These are phyloP conservation scores for Schizothorax lantsangensis DNA, from an alignment of 2,797 vertebrate genomes.

Conservation along the genomic window DNA sequence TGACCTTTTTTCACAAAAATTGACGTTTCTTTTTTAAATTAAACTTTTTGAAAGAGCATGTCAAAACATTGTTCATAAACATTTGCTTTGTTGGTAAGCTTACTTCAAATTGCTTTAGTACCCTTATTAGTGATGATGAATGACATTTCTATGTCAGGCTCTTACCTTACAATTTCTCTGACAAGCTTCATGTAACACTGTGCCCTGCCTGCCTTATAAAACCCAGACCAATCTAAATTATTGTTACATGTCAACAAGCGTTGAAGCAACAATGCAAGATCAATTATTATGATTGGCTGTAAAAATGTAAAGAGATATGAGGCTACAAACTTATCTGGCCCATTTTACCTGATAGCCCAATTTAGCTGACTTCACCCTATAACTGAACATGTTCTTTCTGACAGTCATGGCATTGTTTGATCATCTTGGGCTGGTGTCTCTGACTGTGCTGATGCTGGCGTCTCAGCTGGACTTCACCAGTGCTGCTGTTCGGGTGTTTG, in stretches of 20 bases:
- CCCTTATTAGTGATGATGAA: too few relatives aligned
- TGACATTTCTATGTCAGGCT: not conserved
- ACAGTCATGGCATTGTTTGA: not conserved
- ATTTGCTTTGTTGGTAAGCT: too few relatives aligned
- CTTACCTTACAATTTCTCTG: not conserved
- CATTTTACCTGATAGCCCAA: too few relatives aligned
- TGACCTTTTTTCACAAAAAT: too few relatives aligned
- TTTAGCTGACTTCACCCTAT: not conserved
- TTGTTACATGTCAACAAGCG: not conserved
- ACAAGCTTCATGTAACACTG: not conserved
- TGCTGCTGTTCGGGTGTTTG: not conserved
- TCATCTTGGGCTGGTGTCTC: not conserved
- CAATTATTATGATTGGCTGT: too few relatives aligned
- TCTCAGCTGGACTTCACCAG: conserved; percentile 2
- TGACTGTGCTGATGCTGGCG: not conserved
- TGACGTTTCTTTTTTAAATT: too few relatives aligned
- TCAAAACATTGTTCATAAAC: too few relatives aligned
- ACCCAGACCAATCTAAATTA: not conserved
- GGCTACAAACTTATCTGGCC: too few relatives aligned
- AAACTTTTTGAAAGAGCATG: too few relatives aligned
- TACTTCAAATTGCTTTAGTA: too few relatives aligned
- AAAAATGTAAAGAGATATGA: too few relatives aligned
- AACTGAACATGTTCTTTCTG: not conserved
- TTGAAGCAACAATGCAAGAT: not conserved
- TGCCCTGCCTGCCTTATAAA: not conserved